phyloP scores from a whole-genome alignment of 2,888 invertebrate genomes.

The Yponomeuta evonymella region DNA sequence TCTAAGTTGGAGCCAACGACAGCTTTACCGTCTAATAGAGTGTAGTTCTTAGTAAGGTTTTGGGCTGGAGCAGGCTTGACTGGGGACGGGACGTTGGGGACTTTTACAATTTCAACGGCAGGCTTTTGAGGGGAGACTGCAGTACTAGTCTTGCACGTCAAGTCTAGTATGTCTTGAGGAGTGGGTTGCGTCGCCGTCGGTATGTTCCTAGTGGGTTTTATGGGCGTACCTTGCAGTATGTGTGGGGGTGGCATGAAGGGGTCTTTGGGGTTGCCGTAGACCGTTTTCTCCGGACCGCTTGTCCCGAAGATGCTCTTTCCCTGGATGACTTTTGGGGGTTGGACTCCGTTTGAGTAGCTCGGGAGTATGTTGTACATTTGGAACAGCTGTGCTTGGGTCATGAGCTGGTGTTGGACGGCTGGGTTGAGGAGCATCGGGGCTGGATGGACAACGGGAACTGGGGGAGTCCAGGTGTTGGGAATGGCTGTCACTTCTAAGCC shows the following conservation, averaged over 20 bases:
- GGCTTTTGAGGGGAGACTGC: slow-evolving; percentile 36
- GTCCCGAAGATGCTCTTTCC: slow-evolving; percentile 80
- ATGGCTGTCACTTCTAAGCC: slow-evolving; percentile 86
- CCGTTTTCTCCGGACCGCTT: slow-evolving; percentile 73
- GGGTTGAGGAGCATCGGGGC: slow-evolving; percentile 49
- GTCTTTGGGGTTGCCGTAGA: slow-evolving; percentile 85
- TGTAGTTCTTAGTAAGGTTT: slow-evolving; percentile 61
- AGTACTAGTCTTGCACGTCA: slow-evolving; percentile 73
- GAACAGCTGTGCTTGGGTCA: slow-evolving; percentile 55
- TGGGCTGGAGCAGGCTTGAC: slow-evolving; percentile 66
- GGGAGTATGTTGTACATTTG: slow-evolving; percentile 60
- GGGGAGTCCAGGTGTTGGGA: slow-evolving; percentile 28
- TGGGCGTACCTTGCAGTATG: slow-evolving; percentile 59
- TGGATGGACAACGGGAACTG: slow-evolving; percentile 15
- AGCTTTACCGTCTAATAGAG: slow-evolving; percentile 55
- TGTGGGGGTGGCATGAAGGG: slow-evolving; percentile 75
- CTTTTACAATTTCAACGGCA: slow-evolving; percentile 77
- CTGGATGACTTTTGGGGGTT: slow-evolving; percentile 76
- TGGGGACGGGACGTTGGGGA: slow-evolving; percentile 50
- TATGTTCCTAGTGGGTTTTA: slow-evolving; percentile 43
- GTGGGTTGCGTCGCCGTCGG: slow-evolving; percentile 43
- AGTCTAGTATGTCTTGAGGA: slow-evolving; percentile 78
- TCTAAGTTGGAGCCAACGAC: slow-evolving; percentile 81
- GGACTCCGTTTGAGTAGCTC: slow-evolving; percentile 42
- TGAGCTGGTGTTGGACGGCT: slow-evolving; percentile 59